Conservation (phyloP, 2,888 invertebrate species). For the Chironomus riparius region DNA sequence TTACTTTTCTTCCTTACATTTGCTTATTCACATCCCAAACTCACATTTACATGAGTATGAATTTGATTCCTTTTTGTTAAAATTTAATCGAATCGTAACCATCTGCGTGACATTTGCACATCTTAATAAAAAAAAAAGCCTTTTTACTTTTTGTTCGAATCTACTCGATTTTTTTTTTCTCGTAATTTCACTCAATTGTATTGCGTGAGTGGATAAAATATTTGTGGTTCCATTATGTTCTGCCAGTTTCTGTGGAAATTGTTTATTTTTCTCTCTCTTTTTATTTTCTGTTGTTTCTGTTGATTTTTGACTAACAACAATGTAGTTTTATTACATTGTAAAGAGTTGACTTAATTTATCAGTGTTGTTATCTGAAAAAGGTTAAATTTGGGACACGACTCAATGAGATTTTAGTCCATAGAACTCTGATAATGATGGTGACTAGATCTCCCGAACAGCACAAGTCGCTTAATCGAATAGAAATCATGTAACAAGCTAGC, state of each 20-base stretch:
- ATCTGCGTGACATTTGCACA: slow-evolving; percentile 27
- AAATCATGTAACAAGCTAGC: too few relatives aligned
- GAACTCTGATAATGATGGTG: too few relatives aligned
- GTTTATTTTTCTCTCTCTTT: not conserved
- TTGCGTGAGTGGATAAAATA: slow-evolving; percentile 25
- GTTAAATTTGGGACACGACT: too few relatives aligned
- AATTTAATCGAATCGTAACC: not conserved
- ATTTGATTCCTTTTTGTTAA: not conserved
- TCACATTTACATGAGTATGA: not conserved
- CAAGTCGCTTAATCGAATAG: too few relatives aligned
- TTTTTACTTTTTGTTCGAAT: too few relatives aligned
- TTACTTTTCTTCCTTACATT: not conserved
- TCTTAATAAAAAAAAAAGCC: slow-evolving; percentile 19
- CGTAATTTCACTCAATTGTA: not conserved
- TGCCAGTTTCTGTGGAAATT: not conserved
- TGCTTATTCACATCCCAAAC: too few relatives aligned
- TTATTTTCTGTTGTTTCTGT: too few relatives aligned
- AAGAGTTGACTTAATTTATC: not conserved
- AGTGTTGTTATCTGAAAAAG: too few relatives aligned
- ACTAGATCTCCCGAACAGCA: too few relatives aligned
- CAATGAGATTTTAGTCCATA: too few relatives aligned
- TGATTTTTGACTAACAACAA: not conserved
- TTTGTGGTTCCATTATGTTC: not conserved
- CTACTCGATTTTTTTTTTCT: not conserved
- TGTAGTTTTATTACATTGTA: not conserved